These are phyloP conservation scores for Periphyllus acericola DNA, from an alignment of 2,888 invertebrate genomes.

Conservation along the genomic window DNA sequence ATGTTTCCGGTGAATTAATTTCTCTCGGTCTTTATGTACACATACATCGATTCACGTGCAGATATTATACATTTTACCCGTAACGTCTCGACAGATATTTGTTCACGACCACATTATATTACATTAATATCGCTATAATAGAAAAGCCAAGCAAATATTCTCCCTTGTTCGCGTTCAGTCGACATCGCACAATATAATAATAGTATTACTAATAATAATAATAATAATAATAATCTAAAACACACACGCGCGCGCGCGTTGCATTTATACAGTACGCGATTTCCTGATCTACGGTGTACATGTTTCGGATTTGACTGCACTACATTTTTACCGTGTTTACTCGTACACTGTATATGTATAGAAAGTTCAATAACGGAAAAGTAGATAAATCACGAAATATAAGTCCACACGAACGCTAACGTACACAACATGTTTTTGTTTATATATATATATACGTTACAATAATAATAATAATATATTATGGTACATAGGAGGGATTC, in stretches of 20 bases:
- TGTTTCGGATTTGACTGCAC: neutral
- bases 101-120: neutral
- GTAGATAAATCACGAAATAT: conserved; percentile 45
- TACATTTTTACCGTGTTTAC: conserved; percentile 5
- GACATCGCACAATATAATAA: neutral
- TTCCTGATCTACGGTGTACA: conserved; percentile 31
- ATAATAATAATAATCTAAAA: too few relatives aligned
- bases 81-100: neutral
- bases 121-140: neutral
- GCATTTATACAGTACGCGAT: neutral
- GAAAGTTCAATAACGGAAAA: conserved; percentile 39
- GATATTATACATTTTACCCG: neutral
- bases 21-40: neutral
- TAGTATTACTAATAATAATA: too few relatives aligned
- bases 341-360: neutral
- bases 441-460: neutral
- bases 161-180: neutral
- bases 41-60: neutral
- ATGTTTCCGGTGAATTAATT: conserved; percentile 5
- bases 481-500: neutral
- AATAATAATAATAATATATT: neutral
- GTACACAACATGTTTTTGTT: conserved; percentile 23
- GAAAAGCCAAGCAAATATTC: neutral
- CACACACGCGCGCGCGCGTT: neutral
- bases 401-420: conserved; percentile 13